A percentile compares a stretch with the other conserved stretches of the same genome.
Conservation (phyloP, 2,113 vertebrate species). For the Tragelaphus imberbis region DNA sequence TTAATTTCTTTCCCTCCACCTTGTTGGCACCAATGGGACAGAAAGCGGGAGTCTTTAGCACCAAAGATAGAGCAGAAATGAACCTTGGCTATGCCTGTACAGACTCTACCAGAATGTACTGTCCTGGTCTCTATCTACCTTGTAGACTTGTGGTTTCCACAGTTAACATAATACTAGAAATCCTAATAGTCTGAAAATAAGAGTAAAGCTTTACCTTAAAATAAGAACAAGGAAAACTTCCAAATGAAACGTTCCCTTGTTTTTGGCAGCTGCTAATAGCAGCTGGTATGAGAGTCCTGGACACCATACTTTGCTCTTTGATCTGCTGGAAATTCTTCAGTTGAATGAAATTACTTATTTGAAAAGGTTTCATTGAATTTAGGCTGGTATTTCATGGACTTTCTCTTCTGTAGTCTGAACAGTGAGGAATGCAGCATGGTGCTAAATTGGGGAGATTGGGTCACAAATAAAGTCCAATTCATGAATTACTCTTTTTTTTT, state of each 20-base stretch:
- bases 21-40: not conserved
- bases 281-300: slow-evolving; percentile 1
- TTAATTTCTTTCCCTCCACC: not conserved
- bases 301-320: not conserved
- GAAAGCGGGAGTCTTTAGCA: not conserved
- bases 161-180: slow-evolving; percentile 33
- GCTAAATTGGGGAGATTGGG: not conserved
- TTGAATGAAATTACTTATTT: slow-evolving; percentile 54
- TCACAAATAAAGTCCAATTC: not conserved
- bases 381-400: slow-evolving; percentile 13
- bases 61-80: not conserved
- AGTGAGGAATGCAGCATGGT: not conserved
- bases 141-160: not conserved
- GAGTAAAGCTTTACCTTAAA: slow-evolving; percentile 51
- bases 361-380: slow-evolving; percentile 15
- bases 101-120: not conserved
- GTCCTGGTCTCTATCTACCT: not conserved
- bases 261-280: slow-evolving; percentile 30
- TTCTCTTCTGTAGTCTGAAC: slow-evolving; percentile 15
- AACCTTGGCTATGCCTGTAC: not conserved
- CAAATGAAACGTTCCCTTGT: slow-evolving; percentile 44
- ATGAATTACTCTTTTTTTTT: not conserved
- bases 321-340: slow-evolving; percentile 44
- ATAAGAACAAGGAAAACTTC: slow-evolving; percentile 37
- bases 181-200: slow-evolving; percentile 1